A percentile compares a stretch with the other conserved stretches of the same genome.
Evolutionary conservation across 2,113 vertebrate genomes (phyloP).

Genomic region (Numenius arquata): DNA sequence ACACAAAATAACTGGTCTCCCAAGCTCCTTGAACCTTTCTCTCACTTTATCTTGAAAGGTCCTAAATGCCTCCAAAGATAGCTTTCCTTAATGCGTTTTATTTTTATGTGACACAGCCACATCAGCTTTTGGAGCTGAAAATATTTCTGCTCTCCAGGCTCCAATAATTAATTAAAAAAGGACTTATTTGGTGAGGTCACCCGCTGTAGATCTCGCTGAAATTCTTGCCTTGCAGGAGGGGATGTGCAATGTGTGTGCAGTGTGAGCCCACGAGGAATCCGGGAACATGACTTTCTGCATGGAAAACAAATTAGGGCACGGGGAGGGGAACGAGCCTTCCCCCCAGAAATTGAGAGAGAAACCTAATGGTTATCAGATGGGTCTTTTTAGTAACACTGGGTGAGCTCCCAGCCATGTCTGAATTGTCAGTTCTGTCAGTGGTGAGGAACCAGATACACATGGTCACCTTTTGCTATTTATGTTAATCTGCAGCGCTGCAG

Average conservation of each 20-base stretch:
- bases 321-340: not conserved
- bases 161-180: conserved; percentile 46
- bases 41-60: conserved; percentile 52
- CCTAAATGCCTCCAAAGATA: conserved; percentile 59
- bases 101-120: conserved; percentile 19
- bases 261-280: not conserved
- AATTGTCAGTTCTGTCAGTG: not conserved
- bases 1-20: conserved; percentile 74
- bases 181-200: conserved; percentile 49
- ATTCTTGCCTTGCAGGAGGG: conserved; percentile 3
- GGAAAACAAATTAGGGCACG: conserved; percentile 6
- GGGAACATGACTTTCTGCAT: not conserved
- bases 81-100: conserved; percentile 46
- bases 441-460: not conserved
- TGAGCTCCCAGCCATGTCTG: not conserved
- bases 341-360: not conserved
- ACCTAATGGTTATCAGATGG: not conserved
- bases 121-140: conserved; percentile 43
- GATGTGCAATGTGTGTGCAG: not conserved
- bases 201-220: not conserved
- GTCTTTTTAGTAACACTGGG: not conserved
- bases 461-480: not conserved
- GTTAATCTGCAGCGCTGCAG: not conserved
- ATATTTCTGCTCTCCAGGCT: conserved; percentile 25
- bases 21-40: conserved; percentile 56